Evolutionary conservation across 2,113 vertebrate species (phyloP).

Genomic region (Gymnarchus niloticus): DNA sequence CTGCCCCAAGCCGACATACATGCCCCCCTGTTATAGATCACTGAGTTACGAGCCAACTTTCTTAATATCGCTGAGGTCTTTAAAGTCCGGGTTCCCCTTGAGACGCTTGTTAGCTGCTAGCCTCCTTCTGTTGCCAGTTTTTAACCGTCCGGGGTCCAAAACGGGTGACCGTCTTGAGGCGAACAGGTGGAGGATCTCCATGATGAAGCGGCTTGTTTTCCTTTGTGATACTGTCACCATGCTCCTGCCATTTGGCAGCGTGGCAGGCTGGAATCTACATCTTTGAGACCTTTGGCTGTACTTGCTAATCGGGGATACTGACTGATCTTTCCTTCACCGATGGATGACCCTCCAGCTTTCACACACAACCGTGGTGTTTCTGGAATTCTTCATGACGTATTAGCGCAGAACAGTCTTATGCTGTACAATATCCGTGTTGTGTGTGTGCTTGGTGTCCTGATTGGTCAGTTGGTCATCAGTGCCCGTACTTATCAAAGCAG

Average conservation of each 20-base stretch:
- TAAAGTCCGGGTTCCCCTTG: not conserved
- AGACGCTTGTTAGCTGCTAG: not conserved
- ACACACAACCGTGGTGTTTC: slow-evolving; percentile 38
- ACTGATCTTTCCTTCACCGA: slow-evolving; percentile 32
- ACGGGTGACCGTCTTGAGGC: slow-evolving; percentile 9
- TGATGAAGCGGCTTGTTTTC: not conserved
- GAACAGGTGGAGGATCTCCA: not conserved
- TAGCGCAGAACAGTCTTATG: slow-evolving; percentile 33
- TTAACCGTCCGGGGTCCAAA: slow-evolving; percentile 15
- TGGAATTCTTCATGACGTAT: slow-evolving; percentile 33
- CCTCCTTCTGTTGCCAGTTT: not conserved
- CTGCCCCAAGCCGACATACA: too few relatives aligned
- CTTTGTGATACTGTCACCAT: not conserved
- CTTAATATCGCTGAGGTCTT: not conserved
- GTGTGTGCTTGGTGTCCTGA: slow-evolving; percentile 44
- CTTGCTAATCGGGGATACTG: slow-evolving; percentile 53
- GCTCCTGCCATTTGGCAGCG: not conserved
- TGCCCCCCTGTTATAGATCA: too few relatives aligned
- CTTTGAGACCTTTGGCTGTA: slow-evolving; percentile 51
- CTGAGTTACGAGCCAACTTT: not conserved
- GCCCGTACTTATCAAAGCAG: slow-evolving; percentile 38
- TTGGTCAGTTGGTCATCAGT: slow-evolving; percentile 42
- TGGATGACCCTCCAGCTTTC: slow-evolving; percentile 34
- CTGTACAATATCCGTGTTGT: slow-evolving; percentile 43
- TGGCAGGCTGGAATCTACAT: slow-evolving; percentile 27